Conservation (phyloP, 1,140 invertebrate species). For the Pogonomyrmex barbatus region DNA sequence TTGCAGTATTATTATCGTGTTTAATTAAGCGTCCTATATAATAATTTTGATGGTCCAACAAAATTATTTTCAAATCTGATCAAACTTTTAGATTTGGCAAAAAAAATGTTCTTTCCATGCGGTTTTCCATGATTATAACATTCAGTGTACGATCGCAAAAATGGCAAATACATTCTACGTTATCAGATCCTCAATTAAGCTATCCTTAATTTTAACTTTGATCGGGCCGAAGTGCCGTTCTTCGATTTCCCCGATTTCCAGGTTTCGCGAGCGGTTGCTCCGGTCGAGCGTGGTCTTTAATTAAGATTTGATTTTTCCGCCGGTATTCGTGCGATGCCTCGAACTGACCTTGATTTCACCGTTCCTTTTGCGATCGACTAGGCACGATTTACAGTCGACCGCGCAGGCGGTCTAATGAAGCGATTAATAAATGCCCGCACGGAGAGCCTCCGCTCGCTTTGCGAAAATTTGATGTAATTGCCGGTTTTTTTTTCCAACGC, state of each 20-base stretch:
- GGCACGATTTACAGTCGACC: conserved; percentile 8
- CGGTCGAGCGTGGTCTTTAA: neutral
- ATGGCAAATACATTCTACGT: neutral
- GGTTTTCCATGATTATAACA: neutral
- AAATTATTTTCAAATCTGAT: too few relatives aligned
- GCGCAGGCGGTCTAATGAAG: conserved; percentile 25
- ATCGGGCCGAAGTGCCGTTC: neutral
- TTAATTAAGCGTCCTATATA: neutral
- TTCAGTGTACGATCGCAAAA: neutral
- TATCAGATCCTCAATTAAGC: neutral
- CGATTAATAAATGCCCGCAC: conserved; percentile 29
- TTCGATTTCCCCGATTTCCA: neutral
- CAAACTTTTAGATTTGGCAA: too few relatives aligned
- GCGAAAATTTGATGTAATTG: neutral
- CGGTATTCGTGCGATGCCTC: conserved; percentile 22
- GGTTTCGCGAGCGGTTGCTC: neutral
- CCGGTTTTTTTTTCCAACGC: conserved; percentile 6
- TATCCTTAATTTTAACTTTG: neutral
- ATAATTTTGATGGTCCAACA: too few relatives aligned
- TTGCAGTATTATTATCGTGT: too few relatives aligned
- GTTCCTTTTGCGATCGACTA: neutral
- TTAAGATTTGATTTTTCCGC: conserved; percentile 10
- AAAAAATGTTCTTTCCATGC: too few relatives aligned
- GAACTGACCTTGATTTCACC: conserved; percentile 53
- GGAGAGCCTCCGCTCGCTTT: neutral